These are phyloP conservation scores for Rhynchotus rufescens DNA, from an alignment of 2,797 vertebrate species.

Conservation along the genomic window DNA sequence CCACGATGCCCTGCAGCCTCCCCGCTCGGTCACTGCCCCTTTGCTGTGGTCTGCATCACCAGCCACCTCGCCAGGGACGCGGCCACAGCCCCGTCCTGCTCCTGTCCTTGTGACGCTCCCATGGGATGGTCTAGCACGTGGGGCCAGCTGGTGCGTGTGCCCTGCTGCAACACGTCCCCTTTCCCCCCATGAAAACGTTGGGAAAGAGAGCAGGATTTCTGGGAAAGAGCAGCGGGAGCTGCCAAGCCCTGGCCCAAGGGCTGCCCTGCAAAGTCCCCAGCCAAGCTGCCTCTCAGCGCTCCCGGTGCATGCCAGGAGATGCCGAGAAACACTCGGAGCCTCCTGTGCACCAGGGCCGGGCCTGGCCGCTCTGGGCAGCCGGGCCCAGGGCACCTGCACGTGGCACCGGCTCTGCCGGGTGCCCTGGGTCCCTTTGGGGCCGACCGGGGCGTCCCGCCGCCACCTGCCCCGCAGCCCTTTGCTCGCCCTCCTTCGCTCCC, in stretches of 20 bases:
- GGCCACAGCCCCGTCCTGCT: background rate
- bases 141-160: rapidly evolving
- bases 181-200: background rate
- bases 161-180: background rate
- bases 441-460: background rate
- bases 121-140: background rate
- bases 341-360: no score
- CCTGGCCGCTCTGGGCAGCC: no score
- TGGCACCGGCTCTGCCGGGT: background rate
- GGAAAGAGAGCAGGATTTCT: background rate
- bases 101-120: background rate
- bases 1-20: background rate
- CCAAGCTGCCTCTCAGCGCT: rapidly evolving
- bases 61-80: background rate
- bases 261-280: background rate
- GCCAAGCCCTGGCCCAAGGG: background rate
- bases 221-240: rapidly evolving
- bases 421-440: background rate
- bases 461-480: background rate
- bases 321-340: background rate
- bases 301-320: background rate
- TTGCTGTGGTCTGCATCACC: background rate
- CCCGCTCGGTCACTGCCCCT: no score
- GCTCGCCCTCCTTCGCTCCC: rapidly evolving
- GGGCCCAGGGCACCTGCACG: no score